Evolutionary conservation across 2,797 vertebrate genomes (phyloP), one percentile per base, ranked within the genome.

Genomic region (Allobates femoralis): DNA sequence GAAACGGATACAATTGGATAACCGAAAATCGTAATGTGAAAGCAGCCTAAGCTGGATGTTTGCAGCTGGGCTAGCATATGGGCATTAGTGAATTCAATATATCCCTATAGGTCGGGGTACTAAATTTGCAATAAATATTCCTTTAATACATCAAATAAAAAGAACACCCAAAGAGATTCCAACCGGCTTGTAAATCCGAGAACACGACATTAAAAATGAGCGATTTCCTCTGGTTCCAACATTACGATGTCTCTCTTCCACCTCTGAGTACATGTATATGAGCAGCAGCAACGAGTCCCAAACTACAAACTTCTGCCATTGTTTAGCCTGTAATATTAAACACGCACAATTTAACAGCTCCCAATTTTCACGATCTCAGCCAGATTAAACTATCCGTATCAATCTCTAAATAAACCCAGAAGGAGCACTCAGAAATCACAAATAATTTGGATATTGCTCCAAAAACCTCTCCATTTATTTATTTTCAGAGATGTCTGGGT

Each of bases 301-400:
- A 81, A 81, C 60, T 67, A 66, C 28, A 67, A 67, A 82, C 80
- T 56, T 82, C 67, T 67, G 80, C 71, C 66, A 82, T 56, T 69
- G 26, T 69, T 81, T 67, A 32, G 21, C 80, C 16, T 60, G 67
- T 53, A 58, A 60, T 28, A 83, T 46, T 58, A 37, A 83, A 69
- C 66, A 67, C 16, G 16, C 55, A 74, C 81, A 58, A 55, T 83
- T 41, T 23, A 37, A 53, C 67, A 21, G 67, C 67, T 60, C 71
- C 67, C 37, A 71, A 74, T 26, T 46, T 56, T 71, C 46, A 41
- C 71, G 62, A 79, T 46, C 28, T 37, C 76, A 46, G 32, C 67
- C 62, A 60, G 76, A 58, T 78, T 32, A 58, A 56, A 78, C 53
- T 34, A 78, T 46, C 73, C 11, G 34, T 85, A 85, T 67, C 50